Conservation (phyloP, 2,888 invertebrate genomes). For the Diarsia rubi region DNA sequence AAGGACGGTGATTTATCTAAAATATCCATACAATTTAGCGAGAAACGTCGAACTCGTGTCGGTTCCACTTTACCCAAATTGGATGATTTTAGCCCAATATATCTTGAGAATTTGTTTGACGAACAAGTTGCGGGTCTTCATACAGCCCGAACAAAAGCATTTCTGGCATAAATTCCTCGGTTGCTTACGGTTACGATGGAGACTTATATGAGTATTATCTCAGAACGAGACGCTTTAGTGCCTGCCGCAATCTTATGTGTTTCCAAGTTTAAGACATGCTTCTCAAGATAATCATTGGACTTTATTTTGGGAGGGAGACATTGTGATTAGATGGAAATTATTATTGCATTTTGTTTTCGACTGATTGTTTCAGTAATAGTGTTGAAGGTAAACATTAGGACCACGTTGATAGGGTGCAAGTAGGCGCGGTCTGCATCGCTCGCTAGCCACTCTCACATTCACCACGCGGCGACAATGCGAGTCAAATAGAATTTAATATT, state of each 20-base stretch:
- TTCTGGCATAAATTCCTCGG: slow-evolving; percentile 82
- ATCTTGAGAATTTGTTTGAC: slow-evolving; percentile 88
- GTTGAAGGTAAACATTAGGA: slow-evolving; percentile 57
- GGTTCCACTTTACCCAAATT: slow-evolving; percentile 88
- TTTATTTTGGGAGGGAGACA: neutral
- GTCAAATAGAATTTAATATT: slow-evolving; percentile 90
- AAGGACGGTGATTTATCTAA: slow-evolving; percentile 88
- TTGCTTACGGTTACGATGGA: slow-evolving; percentile 85
- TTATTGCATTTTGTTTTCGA: slow-evolving; percentile 15
- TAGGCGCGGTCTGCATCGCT: slow-evolving; percentile 64
- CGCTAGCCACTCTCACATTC: slow-evolving; percentile 80
- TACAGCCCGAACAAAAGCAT: slow-evolving; percentile 84
- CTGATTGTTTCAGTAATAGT: slow-evolving; percentile 25
- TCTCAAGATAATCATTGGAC: slow-evolving; percentile 21
- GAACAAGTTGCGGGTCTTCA: slow-evolving; percentile 83
- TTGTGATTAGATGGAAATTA: neutral
- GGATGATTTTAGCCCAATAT: slow-evolving; percentile 87
- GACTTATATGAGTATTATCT: slow-evolving; percentile 81
- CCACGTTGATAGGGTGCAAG: slow-evolving; percentile 63
- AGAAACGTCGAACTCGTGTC: slow-evolving; percentile 87
- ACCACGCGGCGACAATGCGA: slow-evolving; percentile 86
- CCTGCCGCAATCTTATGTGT: slow-evolving; percentile 73
- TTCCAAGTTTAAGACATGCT: slow-evolving; percentile 49
- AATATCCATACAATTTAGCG: slow-evolving; percentile 89
- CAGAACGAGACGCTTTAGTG: slow-evolving; percentile 77